Evolutionary conservation across 2,113 vertebrate species (phyloP).

Genomic region (Chauna torquata): DNA sequence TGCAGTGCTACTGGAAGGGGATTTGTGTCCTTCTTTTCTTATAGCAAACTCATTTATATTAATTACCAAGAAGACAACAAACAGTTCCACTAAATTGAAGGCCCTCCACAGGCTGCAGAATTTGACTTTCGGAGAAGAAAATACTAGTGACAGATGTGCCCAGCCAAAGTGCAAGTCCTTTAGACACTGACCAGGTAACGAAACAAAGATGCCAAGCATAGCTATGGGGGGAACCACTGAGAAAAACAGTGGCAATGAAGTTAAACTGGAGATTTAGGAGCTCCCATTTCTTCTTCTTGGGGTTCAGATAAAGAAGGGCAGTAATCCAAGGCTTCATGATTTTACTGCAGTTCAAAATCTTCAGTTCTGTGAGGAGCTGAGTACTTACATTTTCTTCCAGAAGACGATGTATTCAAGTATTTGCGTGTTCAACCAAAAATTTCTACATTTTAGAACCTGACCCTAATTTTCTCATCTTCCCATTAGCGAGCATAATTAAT

Average conservation of each 20-base stretch:
- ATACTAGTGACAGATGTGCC: background rate
- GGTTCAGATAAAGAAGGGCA: background rate
- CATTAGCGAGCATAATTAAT: background rate
- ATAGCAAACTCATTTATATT: background rate
- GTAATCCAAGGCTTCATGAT: background rate
- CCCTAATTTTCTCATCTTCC: background rate
- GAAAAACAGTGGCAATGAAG: background rate
- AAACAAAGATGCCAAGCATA: fast-evolving
- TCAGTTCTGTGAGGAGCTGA: background rate
- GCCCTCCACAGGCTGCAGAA: background rate
- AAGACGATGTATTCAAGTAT: background rate
- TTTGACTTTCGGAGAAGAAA: background rate
- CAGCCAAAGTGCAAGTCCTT: background rate
- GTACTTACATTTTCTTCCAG: background rate
- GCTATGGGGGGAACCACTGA: background rate
- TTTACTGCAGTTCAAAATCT: background rate
- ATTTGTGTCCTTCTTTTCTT: background rate
- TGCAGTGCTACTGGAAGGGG: background rate
- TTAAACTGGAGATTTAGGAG: background rate
- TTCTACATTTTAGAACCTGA: background rate
- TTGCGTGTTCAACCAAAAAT: background rate
- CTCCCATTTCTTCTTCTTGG: background rate
- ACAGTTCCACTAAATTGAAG: background rate
- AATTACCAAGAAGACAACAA: background rate
- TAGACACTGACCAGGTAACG: background rate